Base-by-base conservation (phyloP, 2,888 invertebrate species). In the Barypeithes pellucidus region DNA sequence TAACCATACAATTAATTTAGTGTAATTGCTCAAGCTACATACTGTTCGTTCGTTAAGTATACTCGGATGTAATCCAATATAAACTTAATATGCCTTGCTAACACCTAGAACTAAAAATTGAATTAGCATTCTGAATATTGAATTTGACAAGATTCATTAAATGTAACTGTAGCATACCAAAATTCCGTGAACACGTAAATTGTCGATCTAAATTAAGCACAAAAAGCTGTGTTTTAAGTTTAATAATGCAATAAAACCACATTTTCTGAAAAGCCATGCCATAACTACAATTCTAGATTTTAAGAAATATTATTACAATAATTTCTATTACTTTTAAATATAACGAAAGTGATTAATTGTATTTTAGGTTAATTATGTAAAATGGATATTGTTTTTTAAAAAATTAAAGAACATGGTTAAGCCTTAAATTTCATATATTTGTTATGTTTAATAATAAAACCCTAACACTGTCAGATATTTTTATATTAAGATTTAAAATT, bases 261-360 rank as follows among this genome's bases (percentile, higher is more conserved):
- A 76, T 67, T 69, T 76, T 74, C 62, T 52, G 68, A 61, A 47
- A 76, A 76, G 76, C 76, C 76, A 76, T 76, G 76, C 76, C 52
- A 60, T 47, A 70, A 76, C 73, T 74, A 76, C 76, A 57, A 59
- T 36, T 73, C 61, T 73, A 73, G 18, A 50, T 62, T 54, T 67
- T 67, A 33, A 71, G 59, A 71, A 57, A 57, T 57, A 61, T 68
- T 68, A 68, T n/a, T n/a, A n/a, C n/a, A n/a, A n/a, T 52, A 50
- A 22, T 52, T 60, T 24, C 24, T 33, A 33, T 16, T 33, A 57
- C 18, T 33, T 33, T 33, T 14, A 4, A 57, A 57, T 33, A 29
- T 29, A 7, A 29, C 29, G n/a, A n/a, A 22, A 22, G 33, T 57
- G 3, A 57, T 16, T 11, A 18, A 24, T 18, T 16, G 16, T 54